Evolutionary conservation across 2,888 invertebrate genomes (phyloP), one percentile per base, ranked within the genome.

Genomic region (Pheosia tremula): DNA sequence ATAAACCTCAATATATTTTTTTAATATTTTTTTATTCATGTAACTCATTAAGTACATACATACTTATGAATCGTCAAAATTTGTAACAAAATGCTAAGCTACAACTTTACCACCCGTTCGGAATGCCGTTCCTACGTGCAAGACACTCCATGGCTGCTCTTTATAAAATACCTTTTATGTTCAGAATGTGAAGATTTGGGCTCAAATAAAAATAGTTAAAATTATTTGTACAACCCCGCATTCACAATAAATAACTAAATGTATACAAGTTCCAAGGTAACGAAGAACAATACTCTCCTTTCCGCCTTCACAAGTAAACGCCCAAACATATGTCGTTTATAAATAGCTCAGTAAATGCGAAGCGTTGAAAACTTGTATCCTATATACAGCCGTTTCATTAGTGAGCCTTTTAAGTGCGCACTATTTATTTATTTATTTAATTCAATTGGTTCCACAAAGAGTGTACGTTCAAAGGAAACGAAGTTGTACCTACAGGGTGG

Each of bases 381-480:
- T 50, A 24, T 24, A 24, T 24, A 66, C 57, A 53, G 55, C 61
- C 39, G 71, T 80, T 69, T 77, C 74, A 81, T 79, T 79, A 79
- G 66, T 60, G 62, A 63, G 64, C 69, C 72, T 71, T 79, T 66
- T 68, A 78, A 72, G 75, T 73, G 69, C 74, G 63, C 68, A 68
- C 67, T 80, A 79, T 82, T 82, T 83, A 81, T 81, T 82, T 83
- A 81, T 81, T 84, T 83, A 80, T 83, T 82, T 82, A 78, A 83
- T 83, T 82, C 81, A 82, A 86, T 84, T 84, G 80, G 78, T 78
- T 66, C 64, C 66, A 77, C 79, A 85, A 84, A 83, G 81, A 71
- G 76, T 65, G 72, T 62, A 67, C 73, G 74, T 76, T 82, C 82
- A 81, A 84, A 84, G 81, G 76, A 77, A 81, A 78, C 77, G 72